Percentiles rank a stretch among this genome's conserved stretches.
phyloP scores from a whole-genome alignment of 2,888 invertebrate genomes.

The Tetragonisca angustula region DNA sequence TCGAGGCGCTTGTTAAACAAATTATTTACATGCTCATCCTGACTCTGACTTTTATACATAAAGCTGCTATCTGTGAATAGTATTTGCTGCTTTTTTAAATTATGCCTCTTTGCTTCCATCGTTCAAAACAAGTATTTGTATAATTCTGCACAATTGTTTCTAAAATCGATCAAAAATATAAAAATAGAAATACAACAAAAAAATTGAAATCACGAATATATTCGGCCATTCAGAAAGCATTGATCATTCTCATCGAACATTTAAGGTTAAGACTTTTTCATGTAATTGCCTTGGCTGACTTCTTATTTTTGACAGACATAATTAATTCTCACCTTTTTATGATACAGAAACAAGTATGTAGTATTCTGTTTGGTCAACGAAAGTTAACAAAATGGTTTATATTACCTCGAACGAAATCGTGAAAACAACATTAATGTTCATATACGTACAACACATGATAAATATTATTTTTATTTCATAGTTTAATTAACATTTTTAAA shows the following conservation, averaged over 20 bases:
- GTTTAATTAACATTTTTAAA: background rate
- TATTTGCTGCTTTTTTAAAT: background rate
- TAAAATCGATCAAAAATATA: background rate
- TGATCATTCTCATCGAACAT: background rate
- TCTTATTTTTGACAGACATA: conserved; percentile 6
- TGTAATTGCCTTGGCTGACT: conserved; percentile 29
- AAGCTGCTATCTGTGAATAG: background rate
- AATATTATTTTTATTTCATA: background rate
- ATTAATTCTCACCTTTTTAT: conserved; percentile 44
- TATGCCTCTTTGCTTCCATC: conserved; percentile 21
- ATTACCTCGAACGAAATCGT: background rate
- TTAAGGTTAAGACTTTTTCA: conserved; percentile 18
- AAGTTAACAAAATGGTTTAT: background rate
- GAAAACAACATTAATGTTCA: background rate
- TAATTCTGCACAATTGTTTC: background rate
- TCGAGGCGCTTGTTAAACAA: conserved; percentile 73
- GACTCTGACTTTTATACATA: background rate
- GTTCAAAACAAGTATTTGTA: background rate
- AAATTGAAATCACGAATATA: conserved; percentile 4
- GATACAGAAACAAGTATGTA: background rate
- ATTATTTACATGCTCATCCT: conserved; percentile 20
- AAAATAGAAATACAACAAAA: background rate
- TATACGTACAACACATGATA: background rate
- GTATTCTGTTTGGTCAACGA: background rate
- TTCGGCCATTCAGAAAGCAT: background rate